These are phyloP conservation scores for Eudasyphora cyanicolor DNA, from an alignment of 2,888 invertebrate species.

Conservation along the genomic window DNA sequence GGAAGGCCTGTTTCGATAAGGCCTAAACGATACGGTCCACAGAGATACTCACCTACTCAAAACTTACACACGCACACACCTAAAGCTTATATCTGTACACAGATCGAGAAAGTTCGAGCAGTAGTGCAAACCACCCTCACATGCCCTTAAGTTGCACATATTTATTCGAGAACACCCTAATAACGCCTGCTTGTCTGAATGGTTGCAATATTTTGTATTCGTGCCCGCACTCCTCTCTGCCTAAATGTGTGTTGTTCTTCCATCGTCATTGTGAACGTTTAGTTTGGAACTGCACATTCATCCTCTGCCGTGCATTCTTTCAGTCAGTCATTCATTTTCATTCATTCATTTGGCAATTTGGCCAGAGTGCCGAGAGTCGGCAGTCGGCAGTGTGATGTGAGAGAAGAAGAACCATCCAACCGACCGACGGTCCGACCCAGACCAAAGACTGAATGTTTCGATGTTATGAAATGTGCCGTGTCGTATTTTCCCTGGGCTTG, in stretches of 20 bases:
- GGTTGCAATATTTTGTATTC: constrained; percentile 57
- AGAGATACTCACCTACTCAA: background rate
- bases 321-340: constrained; percentile 2
- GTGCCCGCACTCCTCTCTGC: constrained; percentile 26
- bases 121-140: constrained; percentile 56
- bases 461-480: constrained; percentile 61
- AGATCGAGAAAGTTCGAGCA: background rate
- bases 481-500: constrained; percentile 41
- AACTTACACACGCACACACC: background rate
- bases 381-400: constrained; percentile 28
- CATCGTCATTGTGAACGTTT: constrained; percentile 38
- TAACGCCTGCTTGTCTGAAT: constrained; percentile 1
- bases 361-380: constrained; percentile 41
- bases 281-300: constrained; percentile 57
- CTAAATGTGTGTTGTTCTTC: constrained; percentile 35
- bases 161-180: constrained; percentile 53
- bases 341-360: constrained; percentile 39
- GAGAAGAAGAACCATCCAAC: too few relatives aligned
- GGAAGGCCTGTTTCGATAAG: too few relatives aligned
- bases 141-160: constrained; percentile 45
- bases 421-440: too few relatives aligned
- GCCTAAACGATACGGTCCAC: too few relatives aligned
- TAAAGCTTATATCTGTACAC: background rate
- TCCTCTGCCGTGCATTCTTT: constrained; percentile 28
- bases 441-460: constrained; percentile 56